A percentile compares a stretch with the other conserved stretches of the same genome.
phyloP scores from a whole-genome alignment of 2,113 vertebrate genomes.

The Tychaedon coryphoeus region DNA sequence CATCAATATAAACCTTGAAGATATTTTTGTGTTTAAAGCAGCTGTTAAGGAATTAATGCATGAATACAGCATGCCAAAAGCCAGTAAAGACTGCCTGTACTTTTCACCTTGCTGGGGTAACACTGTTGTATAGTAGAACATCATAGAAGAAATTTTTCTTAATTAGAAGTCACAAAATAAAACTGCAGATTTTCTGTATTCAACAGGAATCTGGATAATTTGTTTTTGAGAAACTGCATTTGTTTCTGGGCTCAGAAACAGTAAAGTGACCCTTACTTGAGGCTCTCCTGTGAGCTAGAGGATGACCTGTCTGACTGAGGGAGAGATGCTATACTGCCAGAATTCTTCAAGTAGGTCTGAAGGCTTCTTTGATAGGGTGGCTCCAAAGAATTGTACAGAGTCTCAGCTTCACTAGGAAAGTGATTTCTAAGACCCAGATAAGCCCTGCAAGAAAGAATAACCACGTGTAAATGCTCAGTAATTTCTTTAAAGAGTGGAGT shows the following conservation, averaged over 20 bases:
- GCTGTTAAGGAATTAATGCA: neutral
- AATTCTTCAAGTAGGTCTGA: conserved; percentile 89
- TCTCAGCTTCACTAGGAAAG: conserved; percentile 88
- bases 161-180: neutral
- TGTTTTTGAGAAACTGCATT: neutral
- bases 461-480: neutral
- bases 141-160: rapidly evolving
- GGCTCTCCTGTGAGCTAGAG: conserved; percentile 96
- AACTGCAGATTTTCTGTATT: neutral
- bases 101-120: neutral
- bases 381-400: conserved; percentile 91
- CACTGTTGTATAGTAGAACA: neutral
- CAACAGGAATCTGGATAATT: neutral
- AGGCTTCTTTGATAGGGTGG: conserved; percentile 91
- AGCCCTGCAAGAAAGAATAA: conserved; percentile 75
- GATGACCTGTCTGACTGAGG: conserved; percentile 98
- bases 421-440: conserved; percentile 94
- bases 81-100: neutral
- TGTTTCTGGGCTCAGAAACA: neutral
- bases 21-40: neutral
- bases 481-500: neutral
- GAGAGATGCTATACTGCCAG: conserved; percentile 91
- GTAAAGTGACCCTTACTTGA: conserved; percentile 84
- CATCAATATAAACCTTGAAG: neutral
- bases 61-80: neutral